Evolutionary conservation across 2,797 vertebrate genomes (phyloP).

Genomic region (Pogonophryne albipinna): DNA sequence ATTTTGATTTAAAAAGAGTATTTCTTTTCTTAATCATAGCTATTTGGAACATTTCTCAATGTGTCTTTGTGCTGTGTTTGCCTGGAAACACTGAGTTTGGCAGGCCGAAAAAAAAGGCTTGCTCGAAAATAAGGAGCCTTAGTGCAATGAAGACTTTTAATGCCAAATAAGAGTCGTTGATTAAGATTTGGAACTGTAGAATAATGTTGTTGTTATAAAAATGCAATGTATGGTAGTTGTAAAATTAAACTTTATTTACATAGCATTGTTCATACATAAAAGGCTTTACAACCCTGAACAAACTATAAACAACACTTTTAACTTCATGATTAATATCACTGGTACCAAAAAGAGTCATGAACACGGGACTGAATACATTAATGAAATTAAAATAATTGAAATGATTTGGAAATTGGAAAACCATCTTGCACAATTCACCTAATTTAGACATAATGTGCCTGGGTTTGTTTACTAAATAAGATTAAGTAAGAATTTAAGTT

Average conservation of each 20-base stretch:
- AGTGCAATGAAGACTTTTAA: background rate
- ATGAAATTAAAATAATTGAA: too few species aligned
- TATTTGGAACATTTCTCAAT: background rate
- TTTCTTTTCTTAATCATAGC: background rate
- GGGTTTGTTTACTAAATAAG: background rate
- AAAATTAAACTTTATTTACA: background rate
- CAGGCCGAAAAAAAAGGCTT: background rate
- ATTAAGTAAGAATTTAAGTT: background rate
- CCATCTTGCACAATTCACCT: background rate
- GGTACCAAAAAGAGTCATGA: too few species aligned
- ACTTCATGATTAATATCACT: too few species aligned
- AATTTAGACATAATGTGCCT: conserved; percentile 7
- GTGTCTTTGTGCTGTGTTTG: conserved; percentile 12
- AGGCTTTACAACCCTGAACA: too few species aligned
- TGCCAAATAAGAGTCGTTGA: background rate
- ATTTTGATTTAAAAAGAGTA: conserved; percentile 10
- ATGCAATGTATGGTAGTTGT: background rate
- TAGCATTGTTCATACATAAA: too few species aligned
- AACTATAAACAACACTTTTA: too few species aligned
- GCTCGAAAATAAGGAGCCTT: background rate
- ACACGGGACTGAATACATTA: too few species aligned
- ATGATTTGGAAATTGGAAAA: background rate
- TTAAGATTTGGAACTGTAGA: background rate
- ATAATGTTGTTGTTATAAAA: background rate
- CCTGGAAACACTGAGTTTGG: background rate